Conservation (phyloP, 2,888 invertebrate genomes). For the Sylvicola cinctus region DNA sequence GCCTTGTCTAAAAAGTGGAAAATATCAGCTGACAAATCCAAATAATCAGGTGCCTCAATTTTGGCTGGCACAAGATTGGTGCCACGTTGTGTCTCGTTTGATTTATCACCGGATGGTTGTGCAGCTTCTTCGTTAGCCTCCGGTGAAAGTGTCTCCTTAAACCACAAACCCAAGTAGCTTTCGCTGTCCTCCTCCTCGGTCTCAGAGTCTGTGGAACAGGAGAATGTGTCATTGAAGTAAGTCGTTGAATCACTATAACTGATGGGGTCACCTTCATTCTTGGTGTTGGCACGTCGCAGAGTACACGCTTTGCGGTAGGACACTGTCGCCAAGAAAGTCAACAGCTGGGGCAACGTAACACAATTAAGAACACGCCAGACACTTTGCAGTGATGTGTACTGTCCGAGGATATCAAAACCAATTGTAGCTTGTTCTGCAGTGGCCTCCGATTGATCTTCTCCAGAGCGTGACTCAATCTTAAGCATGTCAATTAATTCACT, state of each 20-base stretch:
- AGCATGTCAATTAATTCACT: conserved; percentile 23
- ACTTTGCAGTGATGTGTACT: conserved; percentile 26
- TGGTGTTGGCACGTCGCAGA: conserved; percentile 56
- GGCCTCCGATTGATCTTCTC: conserved; percentile 10
- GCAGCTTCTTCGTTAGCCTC: conserved; percentile 31
- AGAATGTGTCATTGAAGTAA: conserved; percentile 87
- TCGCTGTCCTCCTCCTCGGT: conserved; percentile 44
- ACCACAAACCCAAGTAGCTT: conserved; percentile 57
- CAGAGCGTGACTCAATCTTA: conserved; percentile 21
- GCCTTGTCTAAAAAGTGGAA: conserved; percentile 68
- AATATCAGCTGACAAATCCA: conserved; percentile 67
- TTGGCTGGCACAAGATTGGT: conserved; percentile 50
- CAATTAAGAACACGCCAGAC: conserved; percentile 29
- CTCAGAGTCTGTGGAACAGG: conserved; percentile 78
- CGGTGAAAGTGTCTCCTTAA: conserved; percentile 80
- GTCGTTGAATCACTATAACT: conserved; percentile 83
- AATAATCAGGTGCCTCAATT: conserved; percentile 69
- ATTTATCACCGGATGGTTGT: conserved; percentile 33
- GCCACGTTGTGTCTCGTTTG: conserved; percentile 23
- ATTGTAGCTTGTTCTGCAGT: conserved; percentile 16
- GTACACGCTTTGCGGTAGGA: conserved; percentile 81
- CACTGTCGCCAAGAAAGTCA: conserved; percentile 73
- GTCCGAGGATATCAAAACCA: conserved; percentile 24
- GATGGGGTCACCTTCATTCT: conserved; percentile 66
- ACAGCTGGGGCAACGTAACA: conserved; percentile 34